A percentile compares a stretch with the other conserved stretches of the same genome.
Conservation (phyloP, 1,140 invertebrate species). For the Drosophila nannoptera region DNA sequence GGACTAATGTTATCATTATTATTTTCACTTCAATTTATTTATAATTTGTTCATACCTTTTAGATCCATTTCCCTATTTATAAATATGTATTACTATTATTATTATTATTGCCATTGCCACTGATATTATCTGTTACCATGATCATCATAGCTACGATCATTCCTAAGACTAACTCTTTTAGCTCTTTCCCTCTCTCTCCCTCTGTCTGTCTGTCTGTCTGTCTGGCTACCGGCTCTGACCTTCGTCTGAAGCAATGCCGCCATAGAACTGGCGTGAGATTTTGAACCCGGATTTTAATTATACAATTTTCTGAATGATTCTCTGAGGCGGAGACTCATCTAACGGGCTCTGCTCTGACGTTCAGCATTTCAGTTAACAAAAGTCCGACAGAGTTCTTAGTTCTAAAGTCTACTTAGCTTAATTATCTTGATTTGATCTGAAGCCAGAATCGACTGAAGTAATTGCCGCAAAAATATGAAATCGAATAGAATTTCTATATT, state of each 20-base stretch:
- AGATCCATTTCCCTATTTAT: not conserved
- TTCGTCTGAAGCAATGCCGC: not conserved
- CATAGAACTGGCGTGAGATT: too few relatives aligned
- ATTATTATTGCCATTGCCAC: not conserved
- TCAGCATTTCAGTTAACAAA: not conserved
- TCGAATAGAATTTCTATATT: not conserved
- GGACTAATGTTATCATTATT: not conserved
- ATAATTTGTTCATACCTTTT: too few relatives aligned
- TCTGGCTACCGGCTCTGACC: not conserved
- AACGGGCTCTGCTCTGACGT: not conserved
- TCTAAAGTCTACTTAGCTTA: too few relatives aligned
- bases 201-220: too few relatives aligned
- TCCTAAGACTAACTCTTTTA: too few relatives aligned
- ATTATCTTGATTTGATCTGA: too few relatives aligned
- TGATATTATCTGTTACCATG: not conserved
- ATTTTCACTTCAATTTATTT: not conserved
- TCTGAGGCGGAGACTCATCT: not conserved
- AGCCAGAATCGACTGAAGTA: too few relatives aligned
- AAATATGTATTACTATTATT: not conserved
- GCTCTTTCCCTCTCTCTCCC: too few relatives aligned
- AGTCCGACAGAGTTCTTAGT: too few relatives aligned
- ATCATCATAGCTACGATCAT: too few relatives aligned
- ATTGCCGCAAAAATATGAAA: not conserved
- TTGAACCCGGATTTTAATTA: slow-evolving; percentile 8
- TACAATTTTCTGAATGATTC: not conserved